Conservation (phyloP, 2,888 invertebrate genomes). For the Drosophila pseudotalamancana region DNA sequence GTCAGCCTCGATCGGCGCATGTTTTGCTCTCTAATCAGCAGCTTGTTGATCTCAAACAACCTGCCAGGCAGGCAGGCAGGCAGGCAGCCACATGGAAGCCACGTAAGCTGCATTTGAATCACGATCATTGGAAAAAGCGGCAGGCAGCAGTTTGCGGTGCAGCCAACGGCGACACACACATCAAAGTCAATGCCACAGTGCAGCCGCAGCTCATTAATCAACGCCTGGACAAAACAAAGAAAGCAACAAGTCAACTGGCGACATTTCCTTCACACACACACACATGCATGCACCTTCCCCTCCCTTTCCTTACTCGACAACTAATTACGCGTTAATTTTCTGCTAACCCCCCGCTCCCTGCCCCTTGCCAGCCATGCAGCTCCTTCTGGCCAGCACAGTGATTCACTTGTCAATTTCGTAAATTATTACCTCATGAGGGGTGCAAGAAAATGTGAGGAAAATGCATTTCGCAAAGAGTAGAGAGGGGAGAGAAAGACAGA, state of each 20-base stretch:
- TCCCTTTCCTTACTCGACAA: constrained; percentile 44
- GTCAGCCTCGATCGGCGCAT: constrained; percentile 15
- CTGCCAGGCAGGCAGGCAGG: constrained; percentile 20
- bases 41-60: constrained; percentile 46
- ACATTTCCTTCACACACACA: constrained; percentile 62
- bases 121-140: constrained; percentile 25
- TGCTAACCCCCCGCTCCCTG: constrained; percentile 39
- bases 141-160: constrained; percentile 16
- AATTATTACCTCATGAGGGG: constrained; percentile 66
- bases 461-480: constrained; percentile 29
- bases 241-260: constrained; percentile 66
- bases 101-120: constrained; percentile 40
- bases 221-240: constrained; percentile 59
- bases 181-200: constrained; percentile 58
- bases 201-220: constrained; percentile 70
- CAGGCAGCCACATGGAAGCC: constrained; percentile 6
- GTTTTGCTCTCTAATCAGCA: constrained; percentile 47
- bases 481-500: neutral
- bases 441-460: constrained; percentile 47
- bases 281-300: neutral
- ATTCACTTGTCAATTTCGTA: constrained; percentile 77
- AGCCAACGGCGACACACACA: constrained; percentile 44
- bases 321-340: constrained; percentile 80
- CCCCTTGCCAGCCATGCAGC: neutral
- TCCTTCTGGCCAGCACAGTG: constrained; percentile 43